Base-by-base conservation (phyloP, 2,888 invertebrate species). In the Scotopteryx bipunctaria region DNA sequence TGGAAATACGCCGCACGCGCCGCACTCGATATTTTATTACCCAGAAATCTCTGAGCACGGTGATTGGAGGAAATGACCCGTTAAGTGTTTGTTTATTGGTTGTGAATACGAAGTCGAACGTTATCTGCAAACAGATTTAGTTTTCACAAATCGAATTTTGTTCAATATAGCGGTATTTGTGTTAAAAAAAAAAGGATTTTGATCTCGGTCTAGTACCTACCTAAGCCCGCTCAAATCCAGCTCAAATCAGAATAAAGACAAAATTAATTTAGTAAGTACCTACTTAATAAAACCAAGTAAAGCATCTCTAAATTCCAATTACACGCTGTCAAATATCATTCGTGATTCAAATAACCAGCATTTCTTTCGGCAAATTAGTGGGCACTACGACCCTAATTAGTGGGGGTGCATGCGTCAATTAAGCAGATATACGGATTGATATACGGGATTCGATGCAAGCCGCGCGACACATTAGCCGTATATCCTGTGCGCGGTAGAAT, bases 391-490 rank as follows among this genome's bases (percentile, higher is more conserved):
- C 64, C 55, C 63, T 70, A 73, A 77, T 76, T 75, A 75, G 66
- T 54, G 46, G 60, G 55, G 66, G 66, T 74, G 66, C 62, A 71
- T 66, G 66, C 75, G 73, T 76, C 79, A 81, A 81, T 81, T 82
- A 81, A 71, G 65, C 62, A 66, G 46, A 44, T 50, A 72, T 73
- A 79, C 67, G 66, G 76, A 81, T 77, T 83, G 85, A 86, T 82
- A 80, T 78, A 86, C 78, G 71, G 71, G 75, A 71, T 72, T 71
- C 72, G 73, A 77, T 73, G 76, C 72, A 73, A 70, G 71, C 61
- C 66, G 71, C 67, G 66, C 69, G 67, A 68, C 73, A 74, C 75
- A 82, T 81, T 81, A 73, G 76, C 74, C 81, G 80, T 69, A 81
- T 75, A 83, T 83, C 84, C 84, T 81, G 83, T 76, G 33, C 43